Evolutionary conservation across 1,140 invertebrate genomes (phyloP), one percentile per base, ranked within the genome.

Genomic region (Hydropsyche tenuis): DNA sequence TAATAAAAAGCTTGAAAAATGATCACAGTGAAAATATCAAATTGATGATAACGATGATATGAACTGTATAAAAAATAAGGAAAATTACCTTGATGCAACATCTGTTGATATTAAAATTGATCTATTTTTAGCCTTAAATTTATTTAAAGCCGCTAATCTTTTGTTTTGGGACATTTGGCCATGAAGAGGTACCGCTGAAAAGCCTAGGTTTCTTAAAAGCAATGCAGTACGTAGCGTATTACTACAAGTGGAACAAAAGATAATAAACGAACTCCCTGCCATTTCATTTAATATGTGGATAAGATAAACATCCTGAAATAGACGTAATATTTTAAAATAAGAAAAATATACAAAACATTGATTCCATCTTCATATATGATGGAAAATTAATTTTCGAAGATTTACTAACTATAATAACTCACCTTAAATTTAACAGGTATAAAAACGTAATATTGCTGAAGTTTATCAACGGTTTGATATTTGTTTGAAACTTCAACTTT

Each of bases 91-190:
- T 80, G 95, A 97, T 0, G 97, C 97, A 14, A 99, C 97, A 87
- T 99, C 98, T 7, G 98, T 99, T 11, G 96, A 98, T 73, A 99
- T 94, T 9, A 99, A 86, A 78, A 96, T 93, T 0, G 92, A 93
- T 62, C 94, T 85, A 79, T 89, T 91, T 84, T 96, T 96, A 12
- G 92, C 90, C 84, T 94, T 96, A 81, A 98, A 98, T 86, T 98
- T 98, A 73, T 94, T 96, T 1, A 98, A 83, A 0, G 96, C 92
- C 0, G 94, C 96, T 56, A 98, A 85, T 4, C 96, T 88, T 81
- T 97, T 97, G 80, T 96, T 95, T 81, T 97, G 94, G 0, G 93
- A 92, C 95, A 99, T 97, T 85, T 99, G 96, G 0, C 98, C 98
- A 84, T 99, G 96, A 9, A 99, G 86, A 0, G 98, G 97, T 62